These are phyloP conservation scores for Hemibagrus guttatus DNA, from an alignment of 2,797 vertebrate genomes.

Conservation along the genomic window DNA sequence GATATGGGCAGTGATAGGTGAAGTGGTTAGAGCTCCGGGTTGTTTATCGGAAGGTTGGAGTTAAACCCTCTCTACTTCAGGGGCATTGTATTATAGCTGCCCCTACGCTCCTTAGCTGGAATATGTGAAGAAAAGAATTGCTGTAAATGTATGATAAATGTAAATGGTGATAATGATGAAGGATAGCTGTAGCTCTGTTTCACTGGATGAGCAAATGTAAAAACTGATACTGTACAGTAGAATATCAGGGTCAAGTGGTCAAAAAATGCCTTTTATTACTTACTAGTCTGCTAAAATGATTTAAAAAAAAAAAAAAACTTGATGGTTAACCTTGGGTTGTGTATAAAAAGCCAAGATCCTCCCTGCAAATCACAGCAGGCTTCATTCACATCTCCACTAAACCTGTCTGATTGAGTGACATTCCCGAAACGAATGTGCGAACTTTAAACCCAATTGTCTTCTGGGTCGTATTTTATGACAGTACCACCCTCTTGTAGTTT, in stretches of 20 bases:
- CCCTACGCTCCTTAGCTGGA: too few relatives aligned
- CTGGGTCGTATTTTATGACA: conserved; percentile 65
- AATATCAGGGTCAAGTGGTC: not conserved
- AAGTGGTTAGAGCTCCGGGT: too few relatives aligned
- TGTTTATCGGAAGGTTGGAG: too few relatives aligned
- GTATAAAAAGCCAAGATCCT: conserved; percentile 8
- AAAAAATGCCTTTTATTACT: not conserved
- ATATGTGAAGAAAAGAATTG: too few relatives aligned
- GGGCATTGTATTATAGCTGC: too few relatives aligned
- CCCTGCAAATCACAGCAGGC: conserved; percentile 22
- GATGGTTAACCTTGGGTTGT: conserved; percentile 21
- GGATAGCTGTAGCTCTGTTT: not conserved
- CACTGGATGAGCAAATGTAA: not conserved
- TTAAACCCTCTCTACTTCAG: too few relatives aligned
- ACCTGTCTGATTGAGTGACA: conserved; percentile 33
- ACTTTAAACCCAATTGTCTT: conserved; percentile 58
- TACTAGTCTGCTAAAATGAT: not conserved
- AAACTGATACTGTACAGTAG: not conserved
- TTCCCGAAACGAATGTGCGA: conserved; percentile 51
- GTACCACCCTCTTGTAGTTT: conserved; percentile 59
- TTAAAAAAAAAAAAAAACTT: not conserved
- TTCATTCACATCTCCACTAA: conserved; percentile 31
- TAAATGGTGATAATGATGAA: not conserved
- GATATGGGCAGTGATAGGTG: too few relatives aligned
- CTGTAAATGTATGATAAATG: too few relatives aligned